Conservation (phyloP, 53 echinoderm and acorn worm genomes). For the Luidia sarsii region DNA sequence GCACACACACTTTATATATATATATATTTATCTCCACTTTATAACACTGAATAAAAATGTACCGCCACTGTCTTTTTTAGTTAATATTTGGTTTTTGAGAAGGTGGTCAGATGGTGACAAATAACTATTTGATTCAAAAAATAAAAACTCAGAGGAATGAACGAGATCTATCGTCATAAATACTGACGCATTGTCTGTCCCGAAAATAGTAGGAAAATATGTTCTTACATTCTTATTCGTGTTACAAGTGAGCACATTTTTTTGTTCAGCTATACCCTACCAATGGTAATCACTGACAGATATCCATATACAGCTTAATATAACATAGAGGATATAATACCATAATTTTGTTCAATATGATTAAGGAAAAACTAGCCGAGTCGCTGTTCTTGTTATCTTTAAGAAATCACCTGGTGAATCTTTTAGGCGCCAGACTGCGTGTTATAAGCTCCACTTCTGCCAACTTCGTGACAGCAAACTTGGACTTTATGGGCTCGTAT, state of each 20-base stretch:
- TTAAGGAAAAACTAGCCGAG: conserved; percentile 1
- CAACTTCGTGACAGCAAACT: too few species aligned
- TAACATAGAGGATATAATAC: conserved; percentile 44
- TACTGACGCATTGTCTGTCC: not conserved
- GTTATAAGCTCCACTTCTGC: too few species aligned
- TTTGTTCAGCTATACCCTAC: not conserved
- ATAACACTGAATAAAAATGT: conserved; percentile 23
- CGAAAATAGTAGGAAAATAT: not conserved
- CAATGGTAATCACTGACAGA: conserved; percentile 17
- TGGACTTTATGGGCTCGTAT: too few species aligned
- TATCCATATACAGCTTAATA: conserved; percentile 44
- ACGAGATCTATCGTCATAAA: too few species aligned
- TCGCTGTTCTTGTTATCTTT: too few species aligned
- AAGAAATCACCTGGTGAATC: conserved; percentile 1
- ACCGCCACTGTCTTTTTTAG: conserved; percentile 12
- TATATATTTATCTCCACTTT: conserved; percentile 17
- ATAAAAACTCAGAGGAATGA: too few species aligned
- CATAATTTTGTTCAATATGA: conserved; percentile 38
- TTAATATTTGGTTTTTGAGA: not conserved
- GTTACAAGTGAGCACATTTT: conserved; percentile 31
- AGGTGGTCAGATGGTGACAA: not conserved
- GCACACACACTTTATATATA: conserved; percentile 28
- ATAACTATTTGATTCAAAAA: too few species aligned
- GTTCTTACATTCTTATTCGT: conserved; percentile 15
- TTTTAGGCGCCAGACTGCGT: too few species aligned